Evolutionary conservation across 2,888 invertebrate genomes (phyloP).

Genomic region (Metellina segmentata): DNA sequence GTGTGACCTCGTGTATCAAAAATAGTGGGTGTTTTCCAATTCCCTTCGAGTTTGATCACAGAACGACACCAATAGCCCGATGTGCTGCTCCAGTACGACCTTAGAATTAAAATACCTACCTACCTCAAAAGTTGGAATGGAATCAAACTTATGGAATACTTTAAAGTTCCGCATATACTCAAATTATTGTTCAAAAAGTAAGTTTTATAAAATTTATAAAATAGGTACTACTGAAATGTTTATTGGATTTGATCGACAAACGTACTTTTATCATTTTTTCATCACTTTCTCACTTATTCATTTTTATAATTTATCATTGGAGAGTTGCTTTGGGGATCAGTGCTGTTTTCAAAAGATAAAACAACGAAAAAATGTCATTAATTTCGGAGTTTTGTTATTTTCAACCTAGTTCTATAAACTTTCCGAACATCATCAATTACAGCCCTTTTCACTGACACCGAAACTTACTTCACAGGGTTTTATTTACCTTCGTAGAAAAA

Average conservation of each 20-base stretch:
- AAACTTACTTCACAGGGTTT: slow-evolving; percentile 16
- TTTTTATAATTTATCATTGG: slow-evolving; percentile 30
- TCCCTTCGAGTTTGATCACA: no score
- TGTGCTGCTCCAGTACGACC: no score
- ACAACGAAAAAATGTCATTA: slow-evolving; percentile 64
- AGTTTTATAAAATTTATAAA: background rate
- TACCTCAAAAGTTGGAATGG: background rate
- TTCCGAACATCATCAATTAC: slow-evolving; percentile 45
- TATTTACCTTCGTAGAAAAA: background rate
- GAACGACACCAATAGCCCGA: no score
- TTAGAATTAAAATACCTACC: background rate
- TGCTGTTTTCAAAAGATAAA: slow-evolving; percentile 44
- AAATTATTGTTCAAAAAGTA: background rate
- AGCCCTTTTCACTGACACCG: slow-evolving; percentile 6
- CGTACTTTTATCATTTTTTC: background rate
- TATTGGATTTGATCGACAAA: background rate
- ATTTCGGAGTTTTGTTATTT: slow-evolving; percentile 51
- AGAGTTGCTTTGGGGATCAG: slow-evolving; percentile 15
- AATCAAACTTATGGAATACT: background rate
- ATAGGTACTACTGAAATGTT: background rate
- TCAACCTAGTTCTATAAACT: slow-evolving; percentile 57
- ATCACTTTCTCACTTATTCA: background rate
- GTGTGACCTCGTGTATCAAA: no score
- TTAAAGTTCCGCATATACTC: background rate
- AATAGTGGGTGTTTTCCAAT: no score